Conservation (phyloP, 2,113 vertebrate species). For the Alces alces region DNA sequence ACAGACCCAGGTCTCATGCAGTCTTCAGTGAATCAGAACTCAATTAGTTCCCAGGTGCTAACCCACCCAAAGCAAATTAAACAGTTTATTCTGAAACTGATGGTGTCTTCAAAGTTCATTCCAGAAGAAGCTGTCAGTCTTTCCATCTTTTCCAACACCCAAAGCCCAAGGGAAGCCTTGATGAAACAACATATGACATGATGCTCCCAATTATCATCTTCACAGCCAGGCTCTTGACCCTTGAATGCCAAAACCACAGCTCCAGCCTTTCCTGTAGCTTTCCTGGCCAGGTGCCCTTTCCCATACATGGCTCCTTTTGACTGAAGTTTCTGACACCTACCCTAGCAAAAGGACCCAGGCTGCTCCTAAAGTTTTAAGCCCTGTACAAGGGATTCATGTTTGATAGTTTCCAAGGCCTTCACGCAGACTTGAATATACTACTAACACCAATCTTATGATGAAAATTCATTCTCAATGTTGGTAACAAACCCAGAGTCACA, state of each 20-base stretch:
- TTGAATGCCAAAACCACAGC: neutral
- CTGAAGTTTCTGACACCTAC: neutral
- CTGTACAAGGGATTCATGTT: neutral
- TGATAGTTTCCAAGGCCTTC: neutral
- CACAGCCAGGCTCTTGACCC: neutral
- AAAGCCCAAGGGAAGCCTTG: neutral
- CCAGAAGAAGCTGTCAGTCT: neutral
- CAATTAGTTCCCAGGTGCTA: neutral
- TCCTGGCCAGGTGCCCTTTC: neutral
- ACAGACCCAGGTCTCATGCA: neutral
- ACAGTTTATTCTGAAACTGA: neutral
- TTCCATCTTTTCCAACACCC: neutral
- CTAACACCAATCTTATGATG: neutral
- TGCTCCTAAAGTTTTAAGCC: neutral
- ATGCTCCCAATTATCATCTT: neutral
- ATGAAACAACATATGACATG: neutral
- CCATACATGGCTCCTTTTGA: neutral
- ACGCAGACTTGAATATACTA: neutral
- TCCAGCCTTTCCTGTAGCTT: neutral
- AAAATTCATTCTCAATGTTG: neutral
- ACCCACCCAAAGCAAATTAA: neutral
- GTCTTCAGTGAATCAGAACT: neutral
- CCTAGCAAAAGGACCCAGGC: neutral
- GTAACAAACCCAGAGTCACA: neutral
- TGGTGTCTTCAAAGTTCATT: neutral